A percentile compares a stretch with the other conserved stretches of the same genome.
Conservation (phyloP, 2,113 vertebrate genomes). For the Gavia stellata region DNA sequence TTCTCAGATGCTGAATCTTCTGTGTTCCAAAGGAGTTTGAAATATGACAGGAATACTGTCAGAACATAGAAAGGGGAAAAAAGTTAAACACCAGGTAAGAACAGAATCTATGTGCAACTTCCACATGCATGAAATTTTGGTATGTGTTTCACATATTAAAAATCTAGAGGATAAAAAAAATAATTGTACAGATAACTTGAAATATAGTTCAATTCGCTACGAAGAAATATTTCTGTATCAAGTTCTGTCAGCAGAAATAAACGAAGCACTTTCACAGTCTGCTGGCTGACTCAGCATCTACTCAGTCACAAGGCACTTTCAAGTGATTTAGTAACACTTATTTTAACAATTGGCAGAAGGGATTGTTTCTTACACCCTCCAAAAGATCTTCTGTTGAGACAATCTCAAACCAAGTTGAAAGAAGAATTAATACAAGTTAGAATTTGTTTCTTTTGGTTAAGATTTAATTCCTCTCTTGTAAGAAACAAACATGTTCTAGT, state of each 20-base stretch:
- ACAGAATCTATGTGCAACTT: neutral
- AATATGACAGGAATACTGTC: conserved; percentile 86
- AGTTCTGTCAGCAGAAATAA: neutral
- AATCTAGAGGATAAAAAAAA: neutral
- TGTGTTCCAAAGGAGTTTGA: conserved; percentile 76
- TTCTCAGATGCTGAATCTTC: neutral
- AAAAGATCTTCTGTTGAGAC: neutral
- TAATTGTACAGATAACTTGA: neutral
- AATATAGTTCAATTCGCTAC: neutral
- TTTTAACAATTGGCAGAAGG: neutral
- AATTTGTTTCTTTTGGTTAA: neutral
- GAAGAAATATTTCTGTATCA: neutral
- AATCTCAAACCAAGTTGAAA: neutral
- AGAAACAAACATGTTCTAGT: neutral
- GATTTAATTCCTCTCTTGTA: neutral
- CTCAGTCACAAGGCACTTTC: rapidly evolving
- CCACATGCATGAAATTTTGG: neutral
- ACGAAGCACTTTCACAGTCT: neutral
- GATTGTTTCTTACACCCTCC: neutral
- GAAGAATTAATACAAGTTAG: neutral
- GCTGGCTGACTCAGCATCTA: neutral
- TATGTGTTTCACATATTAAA: neutral
- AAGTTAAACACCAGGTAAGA: neutral
- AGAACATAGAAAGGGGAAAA: neutral
- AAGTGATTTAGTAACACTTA: neutral